Percentiles rank a stretch among this genome's conserved stretches.
phyloP scores from a whole-genome alignment of 1,140 invertebrate species.

The Papilio polytes region DNA sequence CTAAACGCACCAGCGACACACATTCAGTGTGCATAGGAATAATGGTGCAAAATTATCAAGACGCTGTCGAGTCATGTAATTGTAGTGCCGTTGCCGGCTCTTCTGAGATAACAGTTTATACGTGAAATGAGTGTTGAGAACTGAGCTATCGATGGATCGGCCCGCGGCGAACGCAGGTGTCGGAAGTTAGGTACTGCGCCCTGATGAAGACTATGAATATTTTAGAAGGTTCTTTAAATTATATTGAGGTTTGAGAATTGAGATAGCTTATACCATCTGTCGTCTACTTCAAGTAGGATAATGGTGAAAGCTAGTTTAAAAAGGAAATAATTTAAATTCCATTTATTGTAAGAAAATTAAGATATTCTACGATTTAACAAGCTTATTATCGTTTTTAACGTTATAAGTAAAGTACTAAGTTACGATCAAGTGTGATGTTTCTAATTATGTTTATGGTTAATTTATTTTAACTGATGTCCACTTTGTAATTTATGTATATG shows the following conservation, averaged over 20 bases:
- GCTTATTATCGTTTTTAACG: not conserved
- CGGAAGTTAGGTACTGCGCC: not conserved
- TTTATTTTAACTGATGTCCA: not conserved
- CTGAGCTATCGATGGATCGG: not conserved
- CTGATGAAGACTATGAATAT: not conserved
- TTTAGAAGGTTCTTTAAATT: not conserved
- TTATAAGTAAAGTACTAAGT: not conserved
- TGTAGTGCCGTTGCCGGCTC: slow-evolving; percentile 52
- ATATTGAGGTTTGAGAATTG: too few species aligned
- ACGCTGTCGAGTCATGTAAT: slow-evolving; percentile 60
- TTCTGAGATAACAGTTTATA: slow-evolving; percentile 41
- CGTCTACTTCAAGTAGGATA: too few species aligned
- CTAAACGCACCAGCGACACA: slow-evolving; percentile 53
- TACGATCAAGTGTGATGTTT: not conserved
- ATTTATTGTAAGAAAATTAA: too few species aligned
- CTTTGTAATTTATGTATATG: not conserved
- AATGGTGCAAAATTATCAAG: slow-evolving; percentile 70
- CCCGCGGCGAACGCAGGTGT: not conserved
- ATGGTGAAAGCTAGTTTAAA: too few species aligned
- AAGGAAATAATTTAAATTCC: too few species aligned
- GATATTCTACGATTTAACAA: not conserved
- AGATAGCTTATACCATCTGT: too few species aligned
- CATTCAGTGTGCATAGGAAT: slow-evolving; percentile 54
- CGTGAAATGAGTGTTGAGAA: slow-evolving; percentile 24
- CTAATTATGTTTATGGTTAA: slow-evolving; percentile 1